A percentile compares a stretch with the other conserved stretches of the same genome.
These are phyloP conservation scores for Drosophila navojoa DNA, from an alignment of 1,140 invertebrate genomes.

Conservation along the genomic window DNA sequence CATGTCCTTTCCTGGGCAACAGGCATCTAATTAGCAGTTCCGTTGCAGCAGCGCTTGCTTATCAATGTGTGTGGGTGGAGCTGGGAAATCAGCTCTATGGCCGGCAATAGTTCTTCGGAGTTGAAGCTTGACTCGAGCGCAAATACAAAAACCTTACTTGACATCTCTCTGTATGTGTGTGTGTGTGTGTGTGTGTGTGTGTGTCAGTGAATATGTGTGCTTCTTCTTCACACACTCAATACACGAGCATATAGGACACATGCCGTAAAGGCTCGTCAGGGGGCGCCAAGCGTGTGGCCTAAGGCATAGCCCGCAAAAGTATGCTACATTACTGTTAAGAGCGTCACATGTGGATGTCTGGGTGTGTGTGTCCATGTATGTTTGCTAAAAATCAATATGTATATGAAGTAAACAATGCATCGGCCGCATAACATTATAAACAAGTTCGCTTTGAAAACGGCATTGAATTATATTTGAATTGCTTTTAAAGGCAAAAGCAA, in stretches of 20 bases:
- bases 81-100: background rate
- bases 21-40: slow-evolving; percentile 26
- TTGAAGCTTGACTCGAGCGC: background rate
- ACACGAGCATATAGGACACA: background rate
- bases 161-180: slow-evolving; percentile 10
- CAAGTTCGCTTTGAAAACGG: slow-evolving; percentile 20
- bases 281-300: slow-evolving; percentile 33
- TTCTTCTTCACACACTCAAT: slow-evolving; percentile 29
- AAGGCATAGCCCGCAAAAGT: slow-evolving; percentile 59
- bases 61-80: slow-evolving; percentile 8
- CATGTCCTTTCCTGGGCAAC: slow-evolving; percentile 19
- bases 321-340: slow-evolving; percentile 63
- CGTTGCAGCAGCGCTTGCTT: slow-evolving; percentile 3
- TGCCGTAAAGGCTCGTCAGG: slow-evolving; percentile 1
- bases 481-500: background rate
- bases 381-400: slow-evolving; percentile 44
- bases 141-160: slow-evolving; percentile 8
- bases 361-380: slow-evolving; percentile 4
- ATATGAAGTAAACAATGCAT: slow-evolving; percentile 67
- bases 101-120: background rate
- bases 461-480: slow-evolving; percentile 12
- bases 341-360: slow-evolving; percentile 5
- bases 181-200: background rate
- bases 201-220: slow-evolving; percentile 8
- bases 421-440: slow-evolving; percentile 49